These are phyloP conservation scores for Macaria notata DNA, from an alignment of 2,888 invertebrate species.

Conservation along the genomic window DNA sequence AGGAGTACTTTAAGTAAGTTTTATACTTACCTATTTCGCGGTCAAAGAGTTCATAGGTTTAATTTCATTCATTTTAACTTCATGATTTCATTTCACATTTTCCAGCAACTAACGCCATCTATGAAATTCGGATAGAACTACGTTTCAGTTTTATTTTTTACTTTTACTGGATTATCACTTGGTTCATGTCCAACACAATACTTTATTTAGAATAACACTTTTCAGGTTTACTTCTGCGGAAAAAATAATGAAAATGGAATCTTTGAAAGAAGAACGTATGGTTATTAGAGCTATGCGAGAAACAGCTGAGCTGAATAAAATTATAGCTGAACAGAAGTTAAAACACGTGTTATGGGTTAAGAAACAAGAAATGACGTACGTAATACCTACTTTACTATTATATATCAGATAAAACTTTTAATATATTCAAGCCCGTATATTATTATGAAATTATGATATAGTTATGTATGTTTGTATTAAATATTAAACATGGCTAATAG, in stretches of 20 bases:
- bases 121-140: constrained; percentile 7
- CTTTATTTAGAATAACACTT: no score
- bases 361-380: constrained; percentile 70
- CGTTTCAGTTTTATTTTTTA: neutral
- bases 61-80: neutral
- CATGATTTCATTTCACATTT: no score
- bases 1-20: constrained; percentile 62
- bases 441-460: no score
- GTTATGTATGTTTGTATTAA: no score
- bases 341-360: constrained; percentile 76
- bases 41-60: no score
- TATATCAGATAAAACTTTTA: no score
- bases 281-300: constrained; percentile 76
- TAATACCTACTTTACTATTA: constrained; percentile 14
- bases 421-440: no score
- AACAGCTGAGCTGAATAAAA: constrained; percentile 84
- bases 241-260: constrained; percentile 67
- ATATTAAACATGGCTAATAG: no score
- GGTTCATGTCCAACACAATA: no score
- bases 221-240: constrained; percentile 43
- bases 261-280: constrained; percentile 68
- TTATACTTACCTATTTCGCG: neutral
- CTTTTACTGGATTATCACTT: no score
- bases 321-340: constrained; percentile 82
- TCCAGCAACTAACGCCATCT: constrained; percentile 25